Evolutionary conservation across 2,888 invertebrate species (phyloP).

Genomic region (Tetragonula carbonaria): DNA sequence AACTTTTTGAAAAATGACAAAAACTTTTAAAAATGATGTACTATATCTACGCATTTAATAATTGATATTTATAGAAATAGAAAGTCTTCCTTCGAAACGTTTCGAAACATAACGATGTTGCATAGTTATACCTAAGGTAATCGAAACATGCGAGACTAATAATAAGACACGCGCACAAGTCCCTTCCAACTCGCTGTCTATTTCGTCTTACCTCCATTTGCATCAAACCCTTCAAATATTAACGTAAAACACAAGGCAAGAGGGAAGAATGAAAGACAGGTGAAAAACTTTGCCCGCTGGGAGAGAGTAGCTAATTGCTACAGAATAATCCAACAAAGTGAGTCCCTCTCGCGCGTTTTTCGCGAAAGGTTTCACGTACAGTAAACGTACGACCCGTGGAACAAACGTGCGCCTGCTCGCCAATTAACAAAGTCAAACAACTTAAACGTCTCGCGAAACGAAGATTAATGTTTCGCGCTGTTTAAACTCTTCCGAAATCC

Average conservation of each 20-base stretch:
- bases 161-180: too few species aligned
- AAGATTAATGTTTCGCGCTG: slow-evolving; percentile 31
- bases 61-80: not conserved
- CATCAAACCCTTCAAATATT: not conserved
- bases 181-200: not conserved
- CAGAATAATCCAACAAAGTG: not conserved
- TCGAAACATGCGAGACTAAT: not conserved
- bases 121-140: not conserved
- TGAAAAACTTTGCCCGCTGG: not conserved
- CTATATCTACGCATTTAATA: too few species aligned
- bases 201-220: too few species aligned
- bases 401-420: slow-evolving; percentile 23
- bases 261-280: not conserved
- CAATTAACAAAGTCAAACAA: slow-evolving; percentile 51
- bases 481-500: not conserved
- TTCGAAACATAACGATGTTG: too few species aligned
- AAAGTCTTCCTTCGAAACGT: not conserved
- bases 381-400: not conserved
- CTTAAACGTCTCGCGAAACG: slow-evolving; percentile 22
- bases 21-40: too few species aligned
- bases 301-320: slow-evolving; percentile 6
- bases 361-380: not conserved
- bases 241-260: not conserved
- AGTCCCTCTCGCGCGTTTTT: slow-evolving; percentile 3
- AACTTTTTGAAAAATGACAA: too few species aligned